Evolutionary conservation across 2,888 invertebrate species (phyloP).

Genomic region (Drosophila kambysellisi): DNA sequence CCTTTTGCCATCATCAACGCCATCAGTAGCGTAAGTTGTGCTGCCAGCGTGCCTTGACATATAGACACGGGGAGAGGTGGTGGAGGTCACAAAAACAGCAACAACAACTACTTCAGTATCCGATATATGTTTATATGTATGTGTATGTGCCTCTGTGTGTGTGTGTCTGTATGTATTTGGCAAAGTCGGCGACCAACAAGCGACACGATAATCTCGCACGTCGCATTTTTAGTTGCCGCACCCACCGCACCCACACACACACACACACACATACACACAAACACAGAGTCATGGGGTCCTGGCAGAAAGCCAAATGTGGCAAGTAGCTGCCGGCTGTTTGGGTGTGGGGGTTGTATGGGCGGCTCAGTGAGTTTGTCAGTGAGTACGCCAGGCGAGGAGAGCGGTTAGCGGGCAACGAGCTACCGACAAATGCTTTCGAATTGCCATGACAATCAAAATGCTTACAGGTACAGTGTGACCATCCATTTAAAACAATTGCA

Average conservation of each 20-base stretch:
- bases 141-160: constrained; percentile 22
- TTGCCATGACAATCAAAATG: constrained; percentile 82
- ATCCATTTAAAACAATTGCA: background rate
- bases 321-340: constrained; percentile 69
- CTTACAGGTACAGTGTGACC: constrained; percentile 72
- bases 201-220: constrained; percentile 82
- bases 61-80: constrained; percentile 15
- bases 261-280: constrained; percentile 28
- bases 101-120: constrained; percentile 57
- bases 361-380: constrained; percentile 41
- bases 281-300: constrained; percentile 53
- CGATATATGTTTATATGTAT: background rate
- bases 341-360: constrained; percentile 41
- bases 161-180: constrained; percentile 41
- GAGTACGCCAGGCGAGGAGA: constrained; percentile 37
- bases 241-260: constrained; percentile 55
- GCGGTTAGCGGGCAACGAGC: constrained; percentile 43
- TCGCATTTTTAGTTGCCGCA: constrained; percentile 80
- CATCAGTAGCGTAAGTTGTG: constrained; percentile 78
- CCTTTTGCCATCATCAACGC: constrained; percentile 78
- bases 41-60: constrained; percentile 55
- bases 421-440: constrained; percentile 83
- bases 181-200: constrained; percentile 72
- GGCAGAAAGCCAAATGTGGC: constrained; percentile 79
- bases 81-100: constrained; percentile 66